phyloP scores from a whole-genome alignment of 2,888 invertebrate species.

The Subacronicta megacephala region DNA sequence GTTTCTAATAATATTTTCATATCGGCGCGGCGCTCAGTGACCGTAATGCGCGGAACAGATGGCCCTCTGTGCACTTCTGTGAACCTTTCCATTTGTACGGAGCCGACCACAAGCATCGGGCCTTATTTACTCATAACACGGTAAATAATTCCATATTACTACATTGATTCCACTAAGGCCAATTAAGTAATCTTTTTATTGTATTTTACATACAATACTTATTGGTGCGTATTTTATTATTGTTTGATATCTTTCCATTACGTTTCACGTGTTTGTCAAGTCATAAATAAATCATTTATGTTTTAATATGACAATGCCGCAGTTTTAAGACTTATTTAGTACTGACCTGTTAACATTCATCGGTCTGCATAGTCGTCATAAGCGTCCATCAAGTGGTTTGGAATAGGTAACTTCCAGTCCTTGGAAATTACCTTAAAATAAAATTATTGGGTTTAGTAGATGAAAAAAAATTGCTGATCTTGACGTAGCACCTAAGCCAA shows the following conservation, averaged over 20 bases:
- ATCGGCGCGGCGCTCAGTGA: conserved; percentile 74
- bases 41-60: conserved; percentile 78
- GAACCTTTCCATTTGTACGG: conserved; percentile 80
- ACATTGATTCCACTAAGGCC: conserved; percentile 46
- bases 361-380: too few relatives aligned
- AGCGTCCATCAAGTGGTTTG: too few relatives aligned
- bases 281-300: conserved; percentile 28
- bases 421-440: too few relatives aligned
- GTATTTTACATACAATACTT: conserved; percentile 70
- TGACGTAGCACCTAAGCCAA: too few relatives aligned
- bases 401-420: too few relatives aligned
- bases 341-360: too few relatives aligned
- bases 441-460: too few relatives aligned
- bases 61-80: conserved; percentile 83
- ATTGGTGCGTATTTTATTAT: conserved; percentile 57
- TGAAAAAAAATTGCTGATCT: too few relatives aligned
- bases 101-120: conserved; percentile 61
- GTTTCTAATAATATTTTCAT: conserved; percentile 86
- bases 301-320: too few relatives aligned
- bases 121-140: conserved; percentile 73
- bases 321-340: too few relatives aligned
- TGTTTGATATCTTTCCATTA: conserved; percentile 25
- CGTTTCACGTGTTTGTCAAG: conserved; percentile 10
- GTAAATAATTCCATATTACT: conserved; percentile 72
- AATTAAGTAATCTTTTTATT: conserved; percentile 58